Conservation (phyloP, 2,888 invertebrate genomes). For the Melanotus villosus region DNA sequence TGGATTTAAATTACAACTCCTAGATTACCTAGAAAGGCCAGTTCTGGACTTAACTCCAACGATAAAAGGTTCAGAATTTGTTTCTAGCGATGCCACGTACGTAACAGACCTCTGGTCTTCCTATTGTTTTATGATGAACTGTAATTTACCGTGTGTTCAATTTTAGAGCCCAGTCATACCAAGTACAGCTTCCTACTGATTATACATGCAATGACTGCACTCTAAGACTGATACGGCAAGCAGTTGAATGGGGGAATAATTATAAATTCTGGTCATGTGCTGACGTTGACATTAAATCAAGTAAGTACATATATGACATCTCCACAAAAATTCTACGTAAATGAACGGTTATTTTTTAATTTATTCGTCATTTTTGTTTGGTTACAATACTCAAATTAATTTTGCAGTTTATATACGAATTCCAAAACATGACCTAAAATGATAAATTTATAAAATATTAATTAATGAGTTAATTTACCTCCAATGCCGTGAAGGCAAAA, state of each 20-base stretch:
- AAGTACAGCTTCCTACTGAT: slow-evolving; percentile 84
- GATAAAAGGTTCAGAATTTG: slow-evolving; percentile 84
- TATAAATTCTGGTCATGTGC: slow-evolving; percentile 97
- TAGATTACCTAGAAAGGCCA: slow-evolving; percentile 88
- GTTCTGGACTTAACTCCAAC: slow-evolving; percentile 88
- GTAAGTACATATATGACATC: slow-evolving; percentile 65
- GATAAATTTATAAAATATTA: no score
- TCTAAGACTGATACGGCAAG: slow-evolving; percentile 89
- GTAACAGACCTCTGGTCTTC: no score
- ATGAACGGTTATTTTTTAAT: no score
- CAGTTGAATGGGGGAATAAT: slow-evolving; percentile 86
- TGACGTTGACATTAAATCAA: slow-evolving; percentile 87
- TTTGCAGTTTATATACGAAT: no score
- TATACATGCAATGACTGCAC: slow-evolving; percentile 92
- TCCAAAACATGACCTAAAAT: no score
- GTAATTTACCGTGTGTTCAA: slow-evolving; percentile 55
- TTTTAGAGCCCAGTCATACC: slow-evolving; percentile 85
- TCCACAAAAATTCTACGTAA: background rate
- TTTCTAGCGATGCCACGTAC: slow-evolving; percentile 90
- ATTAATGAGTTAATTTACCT: no score
- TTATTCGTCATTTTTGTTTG: no score
- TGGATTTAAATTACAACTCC: slow-evolving; percentile 89
- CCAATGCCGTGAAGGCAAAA: no score
- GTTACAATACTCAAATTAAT: no score
- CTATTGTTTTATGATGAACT: no score